Evolutionary conservation across 1,140 invertebrate species (phyloP).

Genomic region (Bombus impatiens): DNA sequence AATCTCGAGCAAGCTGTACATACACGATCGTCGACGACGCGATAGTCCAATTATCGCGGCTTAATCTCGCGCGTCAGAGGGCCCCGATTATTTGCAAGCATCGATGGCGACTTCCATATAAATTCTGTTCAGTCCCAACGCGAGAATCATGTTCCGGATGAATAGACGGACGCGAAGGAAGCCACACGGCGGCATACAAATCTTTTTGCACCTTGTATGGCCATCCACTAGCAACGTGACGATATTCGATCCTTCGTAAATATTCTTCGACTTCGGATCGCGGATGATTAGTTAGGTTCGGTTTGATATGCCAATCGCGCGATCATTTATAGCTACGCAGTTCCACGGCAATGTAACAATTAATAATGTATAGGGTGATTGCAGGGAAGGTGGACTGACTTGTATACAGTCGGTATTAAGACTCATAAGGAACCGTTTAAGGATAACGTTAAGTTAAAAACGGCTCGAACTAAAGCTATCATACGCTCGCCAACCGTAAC

Average conservation of each 20-base stretch:
- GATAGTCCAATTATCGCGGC: constrained; percentile 54
- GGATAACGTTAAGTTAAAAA: too few relatives aligned
- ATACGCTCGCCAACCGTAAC: too few relatives aligned
- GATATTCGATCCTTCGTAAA: constrained; percentile 20
- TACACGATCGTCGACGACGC: constrained; percentile 34
- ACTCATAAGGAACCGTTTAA: too few relatives aligned
- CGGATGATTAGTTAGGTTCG: not conserved
- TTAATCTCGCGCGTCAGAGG: constrained; percentile 28
- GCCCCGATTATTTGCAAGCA: constrained; percentile 22
- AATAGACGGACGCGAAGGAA: constrained; percentile 16
- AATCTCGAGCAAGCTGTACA: constrained; percentile 7
- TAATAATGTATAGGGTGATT: not conserved
- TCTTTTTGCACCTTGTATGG: constrained; percentile 32
- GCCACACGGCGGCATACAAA: constrained; percentile 42
- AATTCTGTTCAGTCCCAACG: not conserved
- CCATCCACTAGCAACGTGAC: constrained; percentile 26
- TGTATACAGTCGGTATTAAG: too few relatives aligned
- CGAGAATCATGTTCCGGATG: not conserved
- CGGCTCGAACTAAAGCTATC: too few relatives aligned
- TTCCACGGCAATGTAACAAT: not conserved
- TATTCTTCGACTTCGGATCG: not conserved
- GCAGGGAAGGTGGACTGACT: not conserved
- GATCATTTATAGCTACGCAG: not conserved
- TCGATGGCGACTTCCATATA: constrained; percentile 34
- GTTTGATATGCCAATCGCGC: not conserved